Percentiles rank a stretch among this genome's conserved stretches.
Evolutionary conservation across 2,888 invertebrate species (phyloP).

Genomic region (Caenorhabditis macrosperma): DNA sequence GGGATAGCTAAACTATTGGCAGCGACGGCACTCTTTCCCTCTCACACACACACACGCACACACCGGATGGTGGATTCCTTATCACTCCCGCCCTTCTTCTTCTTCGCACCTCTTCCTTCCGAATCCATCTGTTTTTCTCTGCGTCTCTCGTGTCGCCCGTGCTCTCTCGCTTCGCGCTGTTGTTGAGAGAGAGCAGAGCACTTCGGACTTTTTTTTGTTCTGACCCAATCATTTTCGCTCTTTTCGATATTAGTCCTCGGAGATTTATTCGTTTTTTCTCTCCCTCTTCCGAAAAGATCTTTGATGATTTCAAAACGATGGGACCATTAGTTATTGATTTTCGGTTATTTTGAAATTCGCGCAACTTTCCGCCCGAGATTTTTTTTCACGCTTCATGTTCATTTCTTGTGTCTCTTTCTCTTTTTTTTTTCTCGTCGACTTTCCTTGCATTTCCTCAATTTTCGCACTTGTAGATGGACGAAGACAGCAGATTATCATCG

Average conservation of each 20-base stretch:
- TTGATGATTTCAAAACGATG: conserved; percentile 1
- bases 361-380: background rate
- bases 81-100: background rate
- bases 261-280: background rate
- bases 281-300: background rate
- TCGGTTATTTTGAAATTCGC: background rate
- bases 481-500: conserved; percentile 36
- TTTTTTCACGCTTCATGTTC: background rate
- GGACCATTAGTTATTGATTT: background rate
- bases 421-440: conserved; percentile 6
- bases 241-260: too few relatives aligned
- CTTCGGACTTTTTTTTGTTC: too few relatives aligned
- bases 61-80: too few relatives aligned
- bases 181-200: too few relatives aligned
- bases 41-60: too few relatives aligned
- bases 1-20: too few relatives aligned
- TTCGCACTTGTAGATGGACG: conserved; percentile 33
- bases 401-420: background rate
- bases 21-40: too few relatives aligned
- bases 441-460: background rate
- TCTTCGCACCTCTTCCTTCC: background rate
- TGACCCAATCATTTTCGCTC: background rate
- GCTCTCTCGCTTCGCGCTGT: too few relatives aligned
- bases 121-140: conserved; percentile 2
- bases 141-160: too few relatives aligned